Conservation (phyloP, 2,888 invertebrate genomes). For the Cremastobaeus sp. region DNA sequence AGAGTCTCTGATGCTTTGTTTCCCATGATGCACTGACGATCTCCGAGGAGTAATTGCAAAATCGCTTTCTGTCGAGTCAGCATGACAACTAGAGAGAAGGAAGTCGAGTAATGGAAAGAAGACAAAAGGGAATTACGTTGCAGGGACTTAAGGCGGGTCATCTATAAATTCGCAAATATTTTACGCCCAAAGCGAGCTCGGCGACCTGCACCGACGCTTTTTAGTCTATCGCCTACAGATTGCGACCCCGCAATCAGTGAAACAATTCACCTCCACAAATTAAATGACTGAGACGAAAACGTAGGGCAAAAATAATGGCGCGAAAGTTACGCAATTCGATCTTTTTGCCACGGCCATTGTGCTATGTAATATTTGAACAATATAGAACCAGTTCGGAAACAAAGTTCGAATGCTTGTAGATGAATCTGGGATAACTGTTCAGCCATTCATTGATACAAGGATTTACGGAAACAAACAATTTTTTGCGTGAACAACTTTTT, state of each 20-base stretch:
- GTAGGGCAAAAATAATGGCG: too few species aligned
- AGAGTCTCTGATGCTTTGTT: constrained; percentile 69
- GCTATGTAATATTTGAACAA: too few species aligned
- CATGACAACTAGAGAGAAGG: constrained; percentile 65
- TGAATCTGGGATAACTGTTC: too few species aligned
- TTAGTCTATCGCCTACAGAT: constrained; percentile 14
- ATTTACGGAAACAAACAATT: background rate
- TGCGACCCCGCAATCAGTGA: constrained; percentile 20
- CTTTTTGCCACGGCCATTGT: background rate
- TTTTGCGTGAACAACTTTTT: too few species aligned
- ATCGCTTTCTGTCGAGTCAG: constrained; percentile 57
- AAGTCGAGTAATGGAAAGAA: constrained; percentile 59
- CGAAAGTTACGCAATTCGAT: background rate
- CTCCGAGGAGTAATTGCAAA: constrained; percentile 44
- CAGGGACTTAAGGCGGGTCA: constrained; percentile 58
- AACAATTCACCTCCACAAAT: constrained; percentile 17
- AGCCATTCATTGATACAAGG: background rate
- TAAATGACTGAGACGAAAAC: constrained; percentile 26
- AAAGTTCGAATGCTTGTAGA: too few species aligned
- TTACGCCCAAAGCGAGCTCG: constrained; percentile 71
- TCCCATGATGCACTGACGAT: constrained; percentile 74
- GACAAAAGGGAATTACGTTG: constrained; percentile 53
- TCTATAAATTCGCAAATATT: constrained; percentile 75
- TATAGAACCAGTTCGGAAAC: too few species aligned
- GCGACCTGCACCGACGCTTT: constrained; percentile 62